A percentile compares a stretch with the other conserved stretches of the same genome.
Evolutionary conservation across 2,888 invertebrate genomes (phyloP).

Genomic region (Colostygia pectinataria): DNA sequence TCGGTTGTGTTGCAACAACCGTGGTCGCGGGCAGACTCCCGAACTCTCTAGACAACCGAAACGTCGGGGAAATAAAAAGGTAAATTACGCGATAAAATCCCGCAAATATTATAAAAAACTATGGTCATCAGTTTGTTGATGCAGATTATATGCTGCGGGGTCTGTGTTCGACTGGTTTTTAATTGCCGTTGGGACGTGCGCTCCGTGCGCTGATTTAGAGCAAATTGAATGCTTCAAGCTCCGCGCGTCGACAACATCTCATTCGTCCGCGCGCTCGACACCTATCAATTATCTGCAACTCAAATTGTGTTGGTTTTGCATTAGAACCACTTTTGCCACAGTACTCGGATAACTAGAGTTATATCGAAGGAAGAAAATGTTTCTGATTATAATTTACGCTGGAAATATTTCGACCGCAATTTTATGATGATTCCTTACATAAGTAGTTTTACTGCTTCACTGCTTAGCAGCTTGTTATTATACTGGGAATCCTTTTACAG

Average conservation of each 20-base stretch:
- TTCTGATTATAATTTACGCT: background rate
- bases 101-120: no score
- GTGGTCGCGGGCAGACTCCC: no score
- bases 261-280: conserved; percentile 53
- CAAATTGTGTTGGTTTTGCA: conserved; percentile 47
- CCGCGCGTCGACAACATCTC: conserved; percentile 53
- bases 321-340: conserved; percentile 34
- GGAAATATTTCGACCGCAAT: background rate
- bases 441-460: conserved; percentile 18
- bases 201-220: conserved; percentile 64
- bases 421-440: conserved; percentile 1
- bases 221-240: conserved; percentile 67
- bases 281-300: conserved; percentile 64
- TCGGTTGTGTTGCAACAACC: no score
- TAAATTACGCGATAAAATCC: no score
- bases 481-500: conserved; percentile 45
- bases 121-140: conserved; percentile 55
- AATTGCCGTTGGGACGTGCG: conserved; percentile 57
- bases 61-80: no score
- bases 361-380: background rate
- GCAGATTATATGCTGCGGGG: conserved; percentile 62
- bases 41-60: no score
- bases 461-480: conserved; percentile 50
- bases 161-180: conserved; percentile 58
- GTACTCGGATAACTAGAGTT: background rate